Evolutionary conservation across 2,888 invertebrate genomes (phyloP).

Genomic region (Theretra japonica): DNA sequence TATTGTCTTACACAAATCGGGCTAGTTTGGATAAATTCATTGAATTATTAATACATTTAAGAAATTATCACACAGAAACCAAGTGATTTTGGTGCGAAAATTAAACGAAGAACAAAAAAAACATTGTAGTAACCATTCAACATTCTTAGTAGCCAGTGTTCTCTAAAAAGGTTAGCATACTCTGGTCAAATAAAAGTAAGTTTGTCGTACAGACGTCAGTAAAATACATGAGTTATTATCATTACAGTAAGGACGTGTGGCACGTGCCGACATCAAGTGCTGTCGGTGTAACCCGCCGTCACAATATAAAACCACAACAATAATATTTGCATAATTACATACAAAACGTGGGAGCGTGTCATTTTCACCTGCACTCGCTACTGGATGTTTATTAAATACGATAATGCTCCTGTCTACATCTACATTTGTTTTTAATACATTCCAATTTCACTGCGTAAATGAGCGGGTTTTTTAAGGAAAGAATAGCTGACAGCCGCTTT

Average conservation of each 20-base stretch:
- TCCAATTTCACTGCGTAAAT: no score
- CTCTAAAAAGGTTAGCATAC: neutral
- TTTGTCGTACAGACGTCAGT: neutral
- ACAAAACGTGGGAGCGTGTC: slow-evolving; percentile 26
- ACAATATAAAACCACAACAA: slow-evolving; percentile 40
- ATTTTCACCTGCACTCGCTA: slow-evolving; percentile 21
- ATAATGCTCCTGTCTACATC: slow-evolving; percentile 14
- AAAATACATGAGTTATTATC: neutral
- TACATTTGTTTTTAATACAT: neutral
- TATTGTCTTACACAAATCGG: no score
- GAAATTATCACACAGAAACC: no score
- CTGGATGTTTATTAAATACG: slow-evolving; percentile 26
- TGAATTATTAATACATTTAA: no score
- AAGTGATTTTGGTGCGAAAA: no score
- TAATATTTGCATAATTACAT: slow-evolving; percentile 40
- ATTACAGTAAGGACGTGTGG: neutral
- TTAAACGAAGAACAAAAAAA: neutral
- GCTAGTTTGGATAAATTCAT: no score
- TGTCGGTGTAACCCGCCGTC: slow-evolving; percentile 35
- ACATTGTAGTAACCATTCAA: no score
- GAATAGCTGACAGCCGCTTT: no score
- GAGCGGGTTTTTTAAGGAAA: no score
- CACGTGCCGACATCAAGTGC: slow-evolving; percentile 24
- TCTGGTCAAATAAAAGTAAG: neutral
- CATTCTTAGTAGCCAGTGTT: neutral